These are phyloP conservation scores for Blennius ocellaris DNA, from an alignment of 2,113 vertebrate species.

Conservation along the genomic window DNA sequence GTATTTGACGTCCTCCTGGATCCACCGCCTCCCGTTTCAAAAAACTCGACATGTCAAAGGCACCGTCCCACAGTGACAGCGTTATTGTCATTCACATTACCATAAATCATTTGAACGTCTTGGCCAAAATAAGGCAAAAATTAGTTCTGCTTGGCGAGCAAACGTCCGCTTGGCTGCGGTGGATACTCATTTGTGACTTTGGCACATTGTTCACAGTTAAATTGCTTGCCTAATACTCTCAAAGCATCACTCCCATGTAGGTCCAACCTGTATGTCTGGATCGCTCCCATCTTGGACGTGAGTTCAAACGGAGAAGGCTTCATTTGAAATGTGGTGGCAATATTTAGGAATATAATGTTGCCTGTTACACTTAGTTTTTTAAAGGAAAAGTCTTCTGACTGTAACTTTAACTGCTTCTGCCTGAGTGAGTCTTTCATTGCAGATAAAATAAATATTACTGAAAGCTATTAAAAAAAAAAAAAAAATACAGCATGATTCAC, in stretches of 20 bases:
- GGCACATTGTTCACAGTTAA: slow-evolving; percentile 59
- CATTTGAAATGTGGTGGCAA: slow-evolving; percentile 43
- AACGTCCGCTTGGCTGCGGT: slow-evolving; percentile 57
- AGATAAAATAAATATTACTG: slow-evolving; percentile 26
- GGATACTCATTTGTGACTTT: slow-evolving; percentile 68
- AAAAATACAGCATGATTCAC: slow-evolving; percentile 6
- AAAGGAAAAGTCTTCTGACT: slow-evolving; percentile 11
- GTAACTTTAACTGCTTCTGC: slow-evolving; percentile 34
- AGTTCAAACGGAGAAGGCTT: slow-evolving; percentile 22
- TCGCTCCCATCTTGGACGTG: slow-evolving; percentile 44
- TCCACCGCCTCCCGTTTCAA: neutral
- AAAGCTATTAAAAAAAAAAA: slow-evolving; percentile 13
- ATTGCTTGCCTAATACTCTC: slow-evolving; percentile 73
- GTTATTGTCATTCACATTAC: slow-evolving; percentile 63
- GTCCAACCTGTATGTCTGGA: slow-evolving; percentile 62
- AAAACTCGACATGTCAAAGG: slow-evolving; percentile 26
- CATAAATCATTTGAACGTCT: slow-evolving; percentile 68
- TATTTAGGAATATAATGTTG: slow-evolving; percentile 44
- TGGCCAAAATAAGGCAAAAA: slow-evolving; percentile 67
- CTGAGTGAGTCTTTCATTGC: slow-evolving; percentile 18
- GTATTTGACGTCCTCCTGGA: neutral
- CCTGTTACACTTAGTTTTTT: slow-evolving; percentile 21
- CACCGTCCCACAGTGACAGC: slow-evolving; percentile 32
- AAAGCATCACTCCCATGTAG: slow-evolving; percentile 63
- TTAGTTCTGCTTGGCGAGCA: slow-evolving; percentile 75